Evolutionary conservation across 2,888 invertebrate genomes (phyloP), one percentile per base, ranked within the genome.

Genomic region (Mythimna vitellina): DNA sequence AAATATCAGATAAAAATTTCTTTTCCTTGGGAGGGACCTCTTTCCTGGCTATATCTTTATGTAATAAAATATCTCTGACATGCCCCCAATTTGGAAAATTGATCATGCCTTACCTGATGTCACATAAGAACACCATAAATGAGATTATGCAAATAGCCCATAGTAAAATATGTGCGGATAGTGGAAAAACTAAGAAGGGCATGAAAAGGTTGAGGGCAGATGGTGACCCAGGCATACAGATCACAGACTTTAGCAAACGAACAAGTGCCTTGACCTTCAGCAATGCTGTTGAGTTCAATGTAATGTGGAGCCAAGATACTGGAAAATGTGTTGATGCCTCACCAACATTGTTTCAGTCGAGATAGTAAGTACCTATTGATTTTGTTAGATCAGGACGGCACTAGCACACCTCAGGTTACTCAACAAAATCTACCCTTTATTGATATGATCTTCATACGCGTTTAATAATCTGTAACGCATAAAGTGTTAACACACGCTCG

Each of bases 281-380:
- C 35, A 87, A 80, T 38, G 77, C 85, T 64, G 69, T 92, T 3
- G 91, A 93, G 42, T 93, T 94, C 79, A 81, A 87, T 53, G 96
- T 97, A 92, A 89, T 91, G 92, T 97, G 97, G 97, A 95, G 93
- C 79, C 96, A 96, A 89, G 93, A 98, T 91, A 96, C 98, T 65
- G 96, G 96, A 56, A 99, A 98, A 93, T 99, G 99, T 94, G 97
- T 99, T 14, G 99, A 99, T 96, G 97, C 98, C 12, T 97, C 98
- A 20, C 98, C 98, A 29, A 93, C 96, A 32, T 83, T 97, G 65
- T 96, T 96, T 83, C 85, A 93, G 82, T 87, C 88, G 76, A 92
- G 90, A 84, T 88, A 90, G 97, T 97, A 93, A 95, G 95, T 93
- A 81, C 32, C 42, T 42, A 42, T 42, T 38, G 20, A 60, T n/a